Conservation (phyloP, 2,888 invertebrate genomes). For the Atrina japonica region DNA sequence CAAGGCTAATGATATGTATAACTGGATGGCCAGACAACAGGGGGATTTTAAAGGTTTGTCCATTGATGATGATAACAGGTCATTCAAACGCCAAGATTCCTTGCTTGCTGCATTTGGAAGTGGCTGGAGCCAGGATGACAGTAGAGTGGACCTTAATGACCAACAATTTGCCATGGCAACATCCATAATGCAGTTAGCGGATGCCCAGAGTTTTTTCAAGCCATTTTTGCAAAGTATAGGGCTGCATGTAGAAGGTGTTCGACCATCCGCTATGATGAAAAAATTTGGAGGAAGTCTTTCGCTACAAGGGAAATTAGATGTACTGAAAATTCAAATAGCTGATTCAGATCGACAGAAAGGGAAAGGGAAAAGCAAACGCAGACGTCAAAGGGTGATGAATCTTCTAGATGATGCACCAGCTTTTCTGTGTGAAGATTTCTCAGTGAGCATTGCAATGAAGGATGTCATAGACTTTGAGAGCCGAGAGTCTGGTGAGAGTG, state of each 20-base stretch:
- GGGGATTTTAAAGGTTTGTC: conserved; percentile 79
- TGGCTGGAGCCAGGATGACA: conserved; percentile 78
- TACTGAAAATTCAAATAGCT: conserved; percentile 95
- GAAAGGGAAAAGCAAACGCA: conserved; percentile 65
- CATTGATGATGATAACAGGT: conserved; percentile 62
- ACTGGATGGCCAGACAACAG: conserved; percentile 97
- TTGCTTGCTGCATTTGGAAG: conserved; percentile 75
- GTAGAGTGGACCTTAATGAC: conserved; percentile 67
- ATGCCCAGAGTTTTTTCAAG: conserved; percentile 89
- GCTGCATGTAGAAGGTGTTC: conserved; percentile 86
- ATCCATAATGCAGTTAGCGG: conserved; percentile 85
- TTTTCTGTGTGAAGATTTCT: conserved; percentile 95
- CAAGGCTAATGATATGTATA: conserved; percentile 90
- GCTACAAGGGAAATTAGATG: conserved; percentile 88
- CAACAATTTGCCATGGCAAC: conserved; percentile 74
- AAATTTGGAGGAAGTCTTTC: conserved; percentile 90
- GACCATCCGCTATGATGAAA: conserved; percentile 86
- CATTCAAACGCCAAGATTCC: conserved; percentile 74
- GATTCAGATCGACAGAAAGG: conserved; percentile 87
- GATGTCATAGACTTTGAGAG: conserved; percentile 91
- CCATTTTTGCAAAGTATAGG: conserved; percentile 94
- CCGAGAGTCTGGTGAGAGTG: conserved; percentile 55
- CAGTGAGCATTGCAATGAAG: conserved; percentile 92
- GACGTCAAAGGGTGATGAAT: conserved; percentile 77
- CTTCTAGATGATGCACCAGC: conserved; percentile 90